These are phyloP conservation scores for Lutjanus erythropterus DNA, from an alignment of 2,113 vertebrate genomes.

Conservation along the genomic window DNA sequence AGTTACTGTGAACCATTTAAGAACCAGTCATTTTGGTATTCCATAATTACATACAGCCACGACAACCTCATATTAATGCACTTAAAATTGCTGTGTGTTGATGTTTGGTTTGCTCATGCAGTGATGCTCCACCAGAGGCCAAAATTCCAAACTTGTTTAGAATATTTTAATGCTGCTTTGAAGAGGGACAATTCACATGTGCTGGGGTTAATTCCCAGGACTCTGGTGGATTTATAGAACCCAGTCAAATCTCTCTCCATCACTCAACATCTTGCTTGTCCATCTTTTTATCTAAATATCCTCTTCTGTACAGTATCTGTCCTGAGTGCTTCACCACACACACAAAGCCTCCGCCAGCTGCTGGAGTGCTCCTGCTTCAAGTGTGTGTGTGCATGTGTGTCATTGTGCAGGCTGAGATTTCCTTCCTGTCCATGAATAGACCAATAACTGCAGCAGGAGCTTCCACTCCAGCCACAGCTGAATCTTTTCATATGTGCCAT, in stretches of 20 bases:
- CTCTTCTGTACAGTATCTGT: not conserved
- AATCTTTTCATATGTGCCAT: not conserved
- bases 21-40: conserved; percentile 21
- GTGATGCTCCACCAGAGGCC: not conserved
- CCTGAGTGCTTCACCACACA: not conserved
- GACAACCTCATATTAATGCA: not conserved
- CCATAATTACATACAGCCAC: not conserved
- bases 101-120: conserved; percentile 1
- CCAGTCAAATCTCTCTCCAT: not conserved
- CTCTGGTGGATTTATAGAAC: not conserved
- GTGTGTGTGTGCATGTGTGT: not conserved
- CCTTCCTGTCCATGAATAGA: conserved; percentile 30
- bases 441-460: not conserved
- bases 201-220: not conserved
- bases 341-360: not conserved
- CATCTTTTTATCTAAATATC: not conserved
- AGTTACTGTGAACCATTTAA: conserved; percentile 5
- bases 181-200: not conserved
- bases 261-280: not conserved
- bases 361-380: not conserved
- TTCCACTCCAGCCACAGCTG: not conserved
- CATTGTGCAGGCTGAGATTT: conserved; percentile 6
- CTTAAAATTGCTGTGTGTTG: not conserved
- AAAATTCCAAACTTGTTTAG: not conserved
- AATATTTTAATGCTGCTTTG: not conserved